Conservation (phyloP, 37 sponge, comb jelly and placozoan genomes). For the Halisarca cf. caerulea region DNA sequence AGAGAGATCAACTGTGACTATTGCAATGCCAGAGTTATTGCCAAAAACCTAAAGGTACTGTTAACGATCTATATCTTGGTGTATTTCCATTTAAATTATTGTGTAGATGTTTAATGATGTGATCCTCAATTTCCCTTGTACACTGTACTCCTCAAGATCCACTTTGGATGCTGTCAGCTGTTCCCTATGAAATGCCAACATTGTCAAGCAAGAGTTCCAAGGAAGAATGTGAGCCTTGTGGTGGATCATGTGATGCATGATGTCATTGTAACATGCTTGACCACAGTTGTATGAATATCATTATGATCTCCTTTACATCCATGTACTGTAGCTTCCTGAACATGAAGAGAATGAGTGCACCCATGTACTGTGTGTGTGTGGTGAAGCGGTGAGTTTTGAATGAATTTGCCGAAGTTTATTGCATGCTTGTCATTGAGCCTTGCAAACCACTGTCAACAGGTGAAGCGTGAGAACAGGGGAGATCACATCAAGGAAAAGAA, state of each 20-base stretch:
- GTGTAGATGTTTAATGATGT: too few species aligned
- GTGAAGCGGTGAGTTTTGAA: background rate
- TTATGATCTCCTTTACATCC: background rate
- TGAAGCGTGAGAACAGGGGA: background rate
- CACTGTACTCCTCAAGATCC: too few species aligned
- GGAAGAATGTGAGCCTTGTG: too few species aligned
- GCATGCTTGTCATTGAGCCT: background rate
- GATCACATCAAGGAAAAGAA: background rate
- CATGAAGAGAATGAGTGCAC: background rate
- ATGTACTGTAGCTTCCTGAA: background rate
- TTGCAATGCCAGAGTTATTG: background rate
- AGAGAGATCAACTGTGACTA: slow-evolving; percentile 1
- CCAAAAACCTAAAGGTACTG: background rate
- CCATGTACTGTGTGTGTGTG: background rate
- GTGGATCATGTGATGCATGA: too few species aligned
- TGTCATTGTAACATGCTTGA: too few species aligned
- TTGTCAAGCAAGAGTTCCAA: too few species aligned
- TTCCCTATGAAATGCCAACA: too few species aligned
- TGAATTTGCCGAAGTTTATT: background rate
- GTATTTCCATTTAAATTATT: too few species aligned
- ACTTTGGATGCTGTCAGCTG: too few species aligned
- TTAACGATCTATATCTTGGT: too few species aligned
- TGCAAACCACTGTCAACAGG: background rate
- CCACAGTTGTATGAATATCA: background rate
- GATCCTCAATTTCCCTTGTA: too few species aligned